Percentiles rank a stretch among this genome's conserved stretches.
Evolutionary conservation across 2,888 invertebrate species (phyloP).

Genomic region (Xanthorhoe spadicearia): DNA sequence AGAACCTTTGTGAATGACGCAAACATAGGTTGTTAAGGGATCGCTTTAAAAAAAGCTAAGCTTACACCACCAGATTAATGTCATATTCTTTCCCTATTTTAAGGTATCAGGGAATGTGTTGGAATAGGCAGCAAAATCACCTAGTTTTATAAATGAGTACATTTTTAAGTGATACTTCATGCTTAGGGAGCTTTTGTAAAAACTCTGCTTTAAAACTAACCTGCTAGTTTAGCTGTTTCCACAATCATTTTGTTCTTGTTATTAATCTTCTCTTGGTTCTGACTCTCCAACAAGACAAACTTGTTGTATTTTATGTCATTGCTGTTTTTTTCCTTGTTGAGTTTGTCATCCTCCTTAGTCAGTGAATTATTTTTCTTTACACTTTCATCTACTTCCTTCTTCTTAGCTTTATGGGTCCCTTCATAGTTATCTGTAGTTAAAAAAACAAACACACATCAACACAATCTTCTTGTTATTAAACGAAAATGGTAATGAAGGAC

Average conservation of each 20-base stretch:
- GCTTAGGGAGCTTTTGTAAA: too few relatives aligned
- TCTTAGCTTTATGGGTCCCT: slow-evolving; percentile 65
- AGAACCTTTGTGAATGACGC: too few relatives aligned
- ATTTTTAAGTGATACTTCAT: too few relatives aligned
- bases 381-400: slow-evolving; percentile 72
- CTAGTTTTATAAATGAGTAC: too few relatives aligned
- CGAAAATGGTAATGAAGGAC: too few relatives aligned
- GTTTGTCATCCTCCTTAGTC: slow-evolving; percentile 75
- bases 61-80: too few relatives aligned
- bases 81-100: too few relatives aligned
- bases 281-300: slow-evolving; percentile 71
- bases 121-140: too few relatives aligned
- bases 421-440: slow-evolving; percentile 64
- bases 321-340: slow-evolving; percentile 73
- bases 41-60: too few relatives aligned
- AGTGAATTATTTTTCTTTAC: slow-evolving; percentile 70
- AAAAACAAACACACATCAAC: not conserved
- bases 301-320: slow-evolving; percentile 77
- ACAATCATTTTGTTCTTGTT: slow-evolving; percentile 71
- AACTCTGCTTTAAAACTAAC: slow-evolving; percentile 17
- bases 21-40: too few relatives aligned
- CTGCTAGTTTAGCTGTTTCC: slow-evolving; percentile 61
- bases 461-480: not conserved
- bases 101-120: too few relatives aligned
- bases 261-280: slow-evolving; percentile 77